Evolutionary conservation across 2,797 vertebrate genomes (phyloP).

Genomic region (Sebastes wilsoni): DNA sequence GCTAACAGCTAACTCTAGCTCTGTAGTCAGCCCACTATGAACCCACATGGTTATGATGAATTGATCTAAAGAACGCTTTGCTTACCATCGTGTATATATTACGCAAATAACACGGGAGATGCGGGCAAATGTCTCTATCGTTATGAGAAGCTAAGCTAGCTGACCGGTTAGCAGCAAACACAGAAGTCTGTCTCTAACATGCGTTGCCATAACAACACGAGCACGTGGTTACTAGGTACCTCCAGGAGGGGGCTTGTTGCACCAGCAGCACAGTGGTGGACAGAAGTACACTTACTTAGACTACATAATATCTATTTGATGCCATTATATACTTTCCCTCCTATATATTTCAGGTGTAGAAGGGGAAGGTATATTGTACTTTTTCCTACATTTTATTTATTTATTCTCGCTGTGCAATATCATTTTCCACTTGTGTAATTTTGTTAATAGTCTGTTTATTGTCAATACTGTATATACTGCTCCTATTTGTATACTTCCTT

Average conservation of each 20-base stretch:
- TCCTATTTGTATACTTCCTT: too few species aligned
- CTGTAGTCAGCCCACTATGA: background rate
- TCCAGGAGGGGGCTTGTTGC: background rate
- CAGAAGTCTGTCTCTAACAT: background rate
- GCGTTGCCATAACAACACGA: background rate
- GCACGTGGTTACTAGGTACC: background rate
- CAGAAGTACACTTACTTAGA: too few species aligned
- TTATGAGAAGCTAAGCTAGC: background rate
- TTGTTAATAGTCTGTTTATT: too few species aligned
- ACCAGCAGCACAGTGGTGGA: background rate
- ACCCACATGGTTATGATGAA: background rate
- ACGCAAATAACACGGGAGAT: background rate
- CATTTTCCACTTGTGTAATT: too few species aligned
- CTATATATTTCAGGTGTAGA: too few species aligned
- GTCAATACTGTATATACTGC: too few species aligned
- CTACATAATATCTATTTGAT: background rate
- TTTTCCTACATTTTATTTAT: background rate
- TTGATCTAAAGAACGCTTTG: background rate
- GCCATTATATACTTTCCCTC: background rate
- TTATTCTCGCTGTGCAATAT: too few species aligned
- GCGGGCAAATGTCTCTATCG: background rate
- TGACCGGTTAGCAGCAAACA: too few species aligned
- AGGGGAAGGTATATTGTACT: background rate
- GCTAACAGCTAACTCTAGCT: background rate
- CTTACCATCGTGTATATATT: background rate